A percentile compares a stretch with the other conserved stretches of the same genome.
phyloP scores from a whole-genome alignment of 2,888 invertebrate genomes.

The Nebria brevicollis region DNA sequence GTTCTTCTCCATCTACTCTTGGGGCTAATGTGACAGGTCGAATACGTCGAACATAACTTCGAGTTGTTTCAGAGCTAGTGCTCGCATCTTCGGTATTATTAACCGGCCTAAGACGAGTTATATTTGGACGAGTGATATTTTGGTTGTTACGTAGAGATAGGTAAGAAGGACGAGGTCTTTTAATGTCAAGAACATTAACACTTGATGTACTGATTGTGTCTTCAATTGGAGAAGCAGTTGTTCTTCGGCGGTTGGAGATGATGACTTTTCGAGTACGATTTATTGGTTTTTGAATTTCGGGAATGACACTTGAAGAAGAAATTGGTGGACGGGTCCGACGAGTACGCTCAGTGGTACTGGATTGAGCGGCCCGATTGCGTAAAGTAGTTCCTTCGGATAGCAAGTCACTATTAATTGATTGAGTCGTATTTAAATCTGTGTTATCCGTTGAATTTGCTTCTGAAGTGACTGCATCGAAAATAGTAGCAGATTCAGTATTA shows the following conservation, averaged over 20 bases:
- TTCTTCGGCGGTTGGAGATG: slow-evolving; percentile 18
- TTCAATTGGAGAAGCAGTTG: slow-evolving; percentile 19
- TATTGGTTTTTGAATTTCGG: slow-evolving; percentile 13
- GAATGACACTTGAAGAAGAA: neutral
- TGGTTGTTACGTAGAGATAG: slow-evolving; percentile 31
- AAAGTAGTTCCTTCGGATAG: slow-evolving; percentile 27
- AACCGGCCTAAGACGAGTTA: slow-evolving; percentile 45
- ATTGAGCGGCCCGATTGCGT: slow-evolving; percentile 27
- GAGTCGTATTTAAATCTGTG: slow-evolving; percentile 20
- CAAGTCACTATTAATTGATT: slow-evolving; percentile 18
- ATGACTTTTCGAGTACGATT: slow-evolving; percentile 48
- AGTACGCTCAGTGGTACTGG: slow-evolving; percentile 14
- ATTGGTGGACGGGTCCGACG: neutral
- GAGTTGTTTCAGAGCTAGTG: slow-evolving; percentile 37
- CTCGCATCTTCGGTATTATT: slow-evolving; percentile 51
- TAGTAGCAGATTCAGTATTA: slow-evolving; percentile 36
- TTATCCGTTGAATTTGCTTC: slow-evolving; percentile 4
- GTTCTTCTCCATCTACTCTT: slow-evolving; percentile 58
- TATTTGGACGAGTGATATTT: slow-evolving; percentile 21
- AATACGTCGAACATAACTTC: slow-evolving; percentile 33
- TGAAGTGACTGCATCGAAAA: slow-evolving; percentile 27
- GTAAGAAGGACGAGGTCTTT: slow-evolving; percentile 36
- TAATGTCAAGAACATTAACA: slow-evolving; percentile 15
- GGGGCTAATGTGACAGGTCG: slow-evolving; percentile 22
- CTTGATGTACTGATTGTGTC: slow-evolving; percentile 20